A percentile compares a stretch with the other conserved stretches of the same genome.
Conservation (phyloP, 2,113 vertebrate genomes). For the Psilopogon haemacephalus region DNA sequence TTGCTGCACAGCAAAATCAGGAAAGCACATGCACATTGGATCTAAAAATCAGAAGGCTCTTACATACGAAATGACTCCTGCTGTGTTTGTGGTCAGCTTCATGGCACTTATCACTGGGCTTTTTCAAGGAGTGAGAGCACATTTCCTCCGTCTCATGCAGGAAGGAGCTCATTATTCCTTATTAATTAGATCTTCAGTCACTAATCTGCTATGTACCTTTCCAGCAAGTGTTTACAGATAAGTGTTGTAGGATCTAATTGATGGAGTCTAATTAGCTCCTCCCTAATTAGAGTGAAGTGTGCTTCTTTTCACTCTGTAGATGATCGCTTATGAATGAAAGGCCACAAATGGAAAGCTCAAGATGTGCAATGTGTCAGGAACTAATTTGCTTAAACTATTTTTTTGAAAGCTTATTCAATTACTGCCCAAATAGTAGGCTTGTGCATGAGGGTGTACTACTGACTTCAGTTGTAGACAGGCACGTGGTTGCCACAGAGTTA, state of each 20-base stretch:
- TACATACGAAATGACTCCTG: background rate
- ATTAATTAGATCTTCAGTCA: constrained; percentile 76
- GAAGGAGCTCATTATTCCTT: constrained; percentile 71
- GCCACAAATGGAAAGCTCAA: constrained; percentile 62
- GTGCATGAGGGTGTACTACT: background rate
- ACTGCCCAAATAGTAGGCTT: constrained; percentile 54
- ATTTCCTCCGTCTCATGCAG: constrained; percentile 19
- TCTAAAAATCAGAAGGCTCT: background rate
- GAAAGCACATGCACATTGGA: rapidly evolving
- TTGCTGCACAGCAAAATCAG: rapidly evolving
- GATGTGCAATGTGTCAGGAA: constrained; percentile 47
- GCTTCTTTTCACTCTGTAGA: constrained; percentile 60
- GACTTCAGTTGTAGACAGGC: constrained; percentile 28
- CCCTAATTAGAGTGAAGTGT: constrained; percentile 73
- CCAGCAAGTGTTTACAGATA: constrained; percentile 75
- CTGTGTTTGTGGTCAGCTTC: background rate
- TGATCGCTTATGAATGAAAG: constrained; percentile 68
- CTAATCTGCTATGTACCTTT: constrained; percentile 70
- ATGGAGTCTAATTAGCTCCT: constrained; percentile 72
- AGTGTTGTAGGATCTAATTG: constrained; percentile 72
- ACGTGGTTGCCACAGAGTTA: constrained; percentile 12
- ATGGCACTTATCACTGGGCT: background rate
- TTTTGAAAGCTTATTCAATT: constrained; percentile 73
- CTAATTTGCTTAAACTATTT: constrained; percentile 75
- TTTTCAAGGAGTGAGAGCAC: constrained; percentile 25